These are phyloP conservation scores for Pristiophorus japonicus DNA, from an alignment of 2,113 vertebrate genomes.

Conservation along the genomic window DNA sequence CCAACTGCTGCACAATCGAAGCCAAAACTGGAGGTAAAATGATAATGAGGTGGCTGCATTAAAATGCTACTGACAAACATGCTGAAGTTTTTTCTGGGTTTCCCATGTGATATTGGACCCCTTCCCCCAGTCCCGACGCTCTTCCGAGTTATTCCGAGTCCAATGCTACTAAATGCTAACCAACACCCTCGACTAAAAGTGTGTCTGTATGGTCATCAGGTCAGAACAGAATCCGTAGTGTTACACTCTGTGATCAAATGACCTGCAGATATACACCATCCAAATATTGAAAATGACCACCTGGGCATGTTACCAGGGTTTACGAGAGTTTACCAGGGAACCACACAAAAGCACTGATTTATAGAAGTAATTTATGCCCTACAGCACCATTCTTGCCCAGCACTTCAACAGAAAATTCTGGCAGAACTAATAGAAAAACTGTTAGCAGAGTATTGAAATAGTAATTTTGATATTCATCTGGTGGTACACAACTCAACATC, in stretches of 20 bases:
- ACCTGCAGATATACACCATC: background rate
- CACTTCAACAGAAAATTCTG: background rate
- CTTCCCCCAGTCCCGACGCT: background rate
- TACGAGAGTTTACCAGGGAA: background rate
- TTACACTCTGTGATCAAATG: background rate
- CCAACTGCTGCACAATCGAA: no score
- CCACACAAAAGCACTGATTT: background rate
- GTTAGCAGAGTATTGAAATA: background rate
- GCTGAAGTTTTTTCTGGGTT: no score
- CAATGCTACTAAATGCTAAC: background rate
- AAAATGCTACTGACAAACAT: no score
- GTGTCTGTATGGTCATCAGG: background rate
- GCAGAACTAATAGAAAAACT: background rate
- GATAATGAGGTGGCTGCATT: no score
- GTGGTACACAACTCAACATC: background rate
- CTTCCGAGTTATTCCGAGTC: background rate
- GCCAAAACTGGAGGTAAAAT: no score
- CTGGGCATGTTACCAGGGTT: background rate
- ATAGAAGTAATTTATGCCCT: background rate
- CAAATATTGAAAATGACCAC: background rate
- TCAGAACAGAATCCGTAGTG: background rate
- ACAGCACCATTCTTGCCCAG: background rate
- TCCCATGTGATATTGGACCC: no score
- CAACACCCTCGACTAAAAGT: background rate
- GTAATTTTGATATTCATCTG: background rate